Base-by-base conservation (phyloP, 2,113 vertebrate genomes). In the Phasianus colchicus region DNA sequence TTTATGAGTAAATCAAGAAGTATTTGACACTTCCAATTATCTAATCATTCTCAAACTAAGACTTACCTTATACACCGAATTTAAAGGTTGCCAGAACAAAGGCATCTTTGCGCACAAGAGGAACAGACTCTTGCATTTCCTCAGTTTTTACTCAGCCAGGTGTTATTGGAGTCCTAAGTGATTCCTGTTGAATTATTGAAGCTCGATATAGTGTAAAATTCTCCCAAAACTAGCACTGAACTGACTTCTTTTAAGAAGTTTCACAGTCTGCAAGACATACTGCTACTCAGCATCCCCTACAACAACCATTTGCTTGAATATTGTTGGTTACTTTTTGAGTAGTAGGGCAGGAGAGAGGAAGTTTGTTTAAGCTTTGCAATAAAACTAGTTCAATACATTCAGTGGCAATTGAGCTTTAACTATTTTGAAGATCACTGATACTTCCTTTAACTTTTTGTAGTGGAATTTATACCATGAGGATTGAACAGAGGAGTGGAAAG, bases 401-500 rank as follows among this genome's bases (percentile, higher is more conserved):
- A 48, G 70, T 4, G 1, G 8, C 12, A 45, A 2, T 10, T 42
- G 40, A 69, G 36, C 9, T 57, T 36, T 45, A 58, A 36, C 57
- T 11, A 76, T 70, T 40, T 50, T 50, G 48, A 50, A 50, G 48
- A 24, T 50, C 24, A 27, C 50, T 50, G 48, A 50, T 25, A 50
- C 13, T 50, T 25, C 20, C 48, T 52, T 52, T 52, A 52, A 27
- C 50, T 52, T 52, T 25, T 27, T 52, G 50, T 52, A 52, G 25
- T 52, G 25, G 50, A 27, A 81, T 0, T 1, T 6, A 9, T 19
- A 29, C 24, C 14, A 10, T 0, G 7, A 50, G 25, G 13, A 50
- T 7, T 13, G 48, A 50, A 12, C 22, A 50, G 24, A 50, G 48
- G 24, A 50, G 48, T 50, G 48, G 24, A 50, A 50, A 50, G 24